Evolutionary conservation across 2,888 invertebrate species (phyloP).

Genomic region (Drosophila koepferae): DNA sequence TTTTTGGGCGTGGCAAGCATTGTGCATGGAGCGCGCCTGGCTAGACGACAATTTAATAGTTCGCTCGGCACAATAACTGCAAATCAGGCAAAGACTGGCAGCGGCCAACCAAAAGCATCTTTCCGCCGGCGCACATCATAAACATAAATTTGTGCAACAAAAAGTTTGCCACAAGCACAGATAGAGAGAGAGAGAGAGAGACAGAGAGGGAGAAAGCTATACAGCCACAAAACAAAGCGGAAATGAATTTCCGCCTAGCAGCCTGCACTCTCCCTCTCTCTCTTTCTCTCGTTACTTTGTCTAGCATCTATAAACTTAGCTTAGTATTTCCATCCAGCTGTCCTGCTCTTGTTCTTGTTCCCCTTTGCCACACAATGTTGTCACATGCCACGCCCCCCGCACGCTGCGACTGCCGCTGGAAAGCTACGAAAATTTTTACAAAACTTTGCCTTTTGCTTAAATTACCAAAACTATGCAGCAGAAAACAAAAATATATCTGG

Average conservation of each 20-base stretch:
- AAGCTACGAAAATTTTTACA: conserved; percentile 51
- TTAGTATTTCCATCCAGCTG: conserved; percentile 61
- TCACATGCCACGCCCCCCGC: not conserved
- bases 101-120: conserved; percentile 61
- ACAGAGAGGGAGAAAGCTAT: not conserved
- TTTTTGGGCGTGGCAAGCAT: not conserved
- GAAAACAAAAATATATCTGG: conserved; percentile 20
- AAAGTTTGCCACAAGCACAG: conserved; percentile 53
- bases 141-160: conserved; percentile 68
- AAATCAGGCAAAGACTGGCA: conserved; percentile 69
- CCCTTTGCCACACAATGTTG: conserved; percentile 66
- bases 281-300: conserved; percentile 47
- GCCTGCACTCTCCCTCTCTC: conserved; percentile 10
- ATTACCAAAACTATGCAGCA: conserved; percentile 55
- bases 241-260: conserved; percentile 76
- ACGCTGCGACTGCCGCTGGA: conserved; percentile 62
- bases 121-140: conserved; percentile 71
- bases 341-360: conserved; percentile 22
- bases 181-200: not conserved
- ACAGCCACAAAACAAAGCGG: conserved; percentile 60
- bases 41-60: conserved; percentile 55
- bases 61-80: conserved; percentile 62
- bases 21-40: conserved; percentile 17
- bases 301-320: conserved; percentile 68
- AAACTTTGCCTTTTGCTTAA: conserved; percentile 59